Evolutionary conservation across 2,888 invertebrate genomes (phyloP), one percentile per base, ranked within the genome.

Genomic region (Pristionchus entomophagus): DNA sequence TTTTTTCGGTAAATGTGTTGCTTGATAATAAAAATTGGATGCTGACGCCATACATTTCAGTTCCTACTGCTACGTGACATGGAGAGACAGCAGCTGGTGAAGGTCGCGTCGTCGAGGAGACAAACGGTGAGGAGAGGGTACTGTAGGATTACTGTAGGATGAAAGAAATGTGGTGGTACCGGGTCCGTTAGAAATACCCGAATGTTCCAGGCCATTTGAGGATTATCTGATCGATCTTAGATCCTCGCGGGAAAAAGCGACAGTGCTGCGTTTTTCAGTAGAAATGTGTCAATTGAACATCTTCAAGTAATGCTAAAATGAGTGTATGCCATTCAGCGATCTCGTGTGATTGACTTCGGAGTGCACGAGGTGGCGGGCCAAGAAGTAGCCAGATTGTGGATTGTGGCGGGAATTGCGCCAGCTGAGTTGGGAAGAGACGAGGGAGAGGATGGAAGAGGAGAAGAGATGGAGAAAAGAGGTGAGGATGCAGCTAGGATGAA

Each of bases 281-380:
- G n/a, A n/a, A n/a, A n/a, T n/a, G n/a, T n/a, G n/a, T n/a, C n/a
- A n/a, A n/a, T n/a, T n/a, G n/a, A n/a, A n/a, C n/a, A n/a, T n/a
- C n/a, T n/a, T n/a, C n/a, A n/a, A n/a, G n/a, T n/a, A n/a, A n/a
- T n/a, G n/a, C n/a, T n/a, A n/a, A n/a, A n/a, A n/a, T n/a, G n/a
- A n/a, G n/a, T n/a, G n/a, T n/a, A n/a, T n/a, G n/a, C n/a, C n/a
- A n/a, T n/a, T 38, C 49, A 84, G 83, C 29, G 32, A 29, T 49
- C 45, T 49, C 83, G 83, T 26, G 22, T 84, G 29, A 29, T 84
- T 26, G 83, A 84, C 49, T 84, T 84, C 26, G 83, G 65, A 2
- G 53, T 84, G 49, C 83, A 84, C 65, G 49, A 62, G 32, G n/a
- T 62, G 53, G 19, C 41, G 10, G 49, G 22, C 22, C 12, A 35